phyloP scores from a whole-genome alignment of 2,797 vertebrate species.

The Gorsachius magnificus region DNA sequence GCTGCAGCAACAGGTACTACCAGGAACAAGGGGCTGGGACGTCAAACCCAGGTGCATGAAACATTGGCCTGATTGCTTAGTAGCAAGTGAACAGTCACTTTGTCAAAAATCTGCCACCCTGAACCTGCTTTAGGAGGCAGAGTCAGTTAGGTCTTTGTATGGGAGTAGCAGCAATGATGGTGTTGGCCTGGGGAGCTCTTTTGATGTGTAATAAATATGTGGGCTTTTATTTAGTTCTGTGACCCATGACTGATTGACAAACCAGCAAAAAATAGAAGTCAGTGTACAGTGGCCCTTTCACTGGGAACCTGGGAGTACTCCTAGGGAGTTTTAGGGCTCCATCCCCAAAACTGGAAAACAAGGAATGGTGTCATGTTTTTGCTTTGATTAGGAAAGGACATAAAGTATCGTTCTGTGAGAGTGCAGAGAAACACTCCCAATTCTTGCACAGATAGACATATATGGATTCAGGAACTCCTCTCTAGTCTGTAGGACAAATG shows the following conservation, averaged over 20 bases:
- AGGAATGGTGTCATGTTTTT: background rate
- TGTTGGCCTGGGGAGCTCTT: background rate
- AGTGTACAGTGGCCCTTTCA: background rate
- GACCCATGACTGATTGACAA: background rate
- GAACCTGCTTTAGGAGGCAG: background rate
- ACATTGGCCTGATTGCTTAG: background rate
- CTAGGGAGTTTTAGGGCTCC: background rate
- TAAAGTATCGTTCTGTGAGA: background rate
- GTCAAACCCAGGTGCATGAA: background rate
- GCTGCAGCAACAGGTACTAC: slow-evolving; percentile 74
- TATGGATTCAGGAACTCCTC: background rate
- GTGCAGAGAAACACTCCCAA: background rate
- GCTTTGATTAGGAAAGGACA: background rate
- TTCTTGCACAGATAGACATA: background rate
- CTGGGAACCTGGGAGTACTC: background rate
- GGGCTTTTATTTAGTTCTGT: background rate
- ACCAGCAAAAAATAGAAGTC: background rate
- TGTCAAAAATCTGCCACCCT: background rate
- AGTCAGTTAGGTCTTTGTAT: background rate
- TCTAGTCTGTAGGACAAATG: background rate
- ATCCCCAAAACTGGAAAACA: background rate
- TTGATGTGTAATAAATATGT: background rate
- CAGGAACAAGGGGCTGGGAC: background rate
- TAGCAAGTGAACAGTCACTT: background rate
- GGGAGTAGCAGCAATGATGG: background rate